Base-by-base conservation (phyloP, 2,797 vertebrate species). In the Furcifer pardalis region DNA sequence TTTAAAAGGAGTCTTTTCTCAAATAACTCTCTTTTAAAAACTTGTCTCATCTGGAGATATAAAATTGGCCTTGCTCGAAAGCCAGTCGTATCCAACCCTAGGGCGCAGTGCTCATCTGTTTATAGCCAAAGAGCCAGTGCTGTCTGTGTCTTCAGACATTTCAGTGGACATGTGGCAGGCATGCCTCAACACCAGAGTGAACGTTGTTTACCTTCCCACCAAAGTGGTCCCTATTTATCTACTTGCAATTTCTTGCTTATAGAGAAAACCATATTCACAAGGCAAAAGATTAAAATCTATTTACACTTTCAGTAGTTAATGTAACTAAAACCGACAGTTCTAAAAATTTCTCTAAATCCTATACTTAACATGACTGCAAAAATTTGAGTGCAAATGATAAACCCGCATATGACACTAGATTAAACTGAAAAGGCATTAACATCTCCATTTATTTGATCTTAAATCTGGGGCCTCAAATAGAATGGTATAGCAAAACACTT, bases 1-100 rank as follows among this genome's bases (percentile, higher is more conserved):
- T 56, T 56, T 56, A 96, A 95, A 94, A 91, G 87, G 93, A 95
- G 92, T 94, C 92, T 93, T 91, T 84, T 77, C 92, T 89, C 81
- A 89, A 88, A 89, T 60, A 75, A 63, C 25, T 44, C 90, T 86
- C 72, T 73, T 69, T 81, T 87, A 72, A 69, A 52, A 73, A 40
- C 17, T 89, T 72, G 84, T 25, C 23, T 84, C 63, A 83, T 56
- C 1, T 44, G 40, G 88, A 32, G 82, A 87, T 86, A 19, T n/a
- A n/a, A n/a, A n/a, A n/a, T n/a, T n/a, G n/a, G n/a, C n/a, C n/a
- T n/a, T n/a, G n/a, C n/a, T n/a, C n/a, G n/a, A n/a, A n/a, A n/a
- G n/a, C n/a, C n/a, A n/a, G n/a, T n/a, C n/a, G n/a, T n/a, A n/a
- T n/a, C n/a, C n/a, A n/a, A n/a, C n/a, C n/a, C n/a, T n/a, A n/a